phyloP scores from a whole-genome alignment of 1,140 invertebrate species.

The Diabrotica undecimpunctata region DNA sequence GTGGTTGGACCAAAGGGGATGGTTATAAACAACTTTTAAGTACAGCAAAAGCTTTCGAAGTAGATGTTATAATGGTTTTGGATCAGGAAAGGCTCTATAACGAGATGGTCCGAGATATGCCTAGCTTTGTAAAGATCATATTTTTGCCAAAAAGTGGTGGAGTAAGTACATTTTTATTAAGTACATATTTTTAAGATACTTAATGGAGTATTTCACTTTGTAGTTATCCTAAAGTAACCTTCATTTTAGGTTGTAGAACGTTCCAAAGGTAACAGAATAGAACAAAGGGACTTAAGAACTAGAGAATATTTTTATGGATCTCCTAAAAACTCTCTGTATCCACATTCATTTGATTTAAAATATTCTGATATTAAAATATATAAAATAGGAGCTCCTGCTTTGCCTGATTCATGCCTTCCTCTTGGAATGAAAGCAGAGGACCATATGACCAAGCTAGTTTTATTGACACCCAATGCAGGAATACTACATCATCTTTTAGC shows the following conservation, averaged over 20 bases:
- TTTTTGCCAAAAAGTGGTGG: conserved; percentile 95
- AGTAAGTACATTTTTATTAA: conserved; percentile 59
- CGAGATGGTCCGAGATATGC: conserved; percentile 90
- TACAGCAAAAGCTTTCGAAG: conserved; percentile 89
- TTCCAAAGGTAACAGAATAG: conserved; percentile 64
- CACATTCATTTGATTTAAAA: conserved; percentile 87
- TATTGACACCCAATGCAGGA: conserved; percentile 68
- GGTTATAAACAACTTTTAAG: conserved; percentile 82
- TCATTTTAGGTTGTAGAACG: conserved; percentile 78
- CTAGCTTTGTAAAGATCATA: conserved; percentile 88
- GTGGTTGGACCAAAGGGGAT: conserved; percentile 92
- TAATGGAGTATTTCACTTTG: too few relatives aligned
- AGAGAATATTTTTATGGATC: conserved; percentile 95
- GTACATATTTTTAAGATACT: background rate
- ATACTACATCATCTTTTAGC: conserved; percentile 86
- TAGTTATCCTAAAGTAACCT: conserved; percentile 5
- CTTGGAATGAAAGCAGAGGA: conserved; percentile 92
- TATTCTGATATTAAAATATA: conserved; percentile 85
- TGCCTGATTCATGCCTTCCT: conserved; percentile 93
- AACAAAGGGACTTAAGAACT: conserved; percentile 76
- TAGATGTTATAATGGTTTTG: conserved; percentile 91
- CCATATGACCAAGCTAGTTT: conserved; percentile 86
- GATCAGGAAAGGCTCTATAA: conserved; percentile 96
- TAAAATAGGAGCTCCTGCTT: conserved; percentile 89
- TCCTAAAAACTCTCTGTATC: conserved; percentile 76